Conservation (phyloP, 2,797 vertebrate genomes). For the Gadopsis bispinosus region DNA sequence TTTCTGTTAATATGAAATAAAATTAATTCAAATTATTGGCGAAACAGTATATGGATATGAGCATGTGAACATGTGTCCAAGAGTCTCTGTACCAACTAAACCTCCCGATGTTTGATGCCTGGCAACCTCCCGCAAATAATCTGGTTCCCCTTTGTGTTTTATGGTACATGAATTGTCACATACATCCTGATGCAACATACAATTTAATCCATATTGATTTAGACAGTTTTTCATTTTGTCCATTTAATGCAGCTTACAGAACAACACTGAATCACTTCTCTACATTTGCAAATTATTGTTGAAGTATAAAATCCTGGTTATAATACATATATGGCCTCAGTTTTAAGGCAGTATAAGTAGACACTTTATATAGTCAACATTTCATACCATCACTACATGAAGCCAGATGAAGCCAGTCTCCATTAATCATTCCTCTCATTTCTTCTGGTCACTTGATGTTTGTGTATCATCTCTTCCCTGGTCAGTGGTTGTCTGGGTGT, state of each 20-base stretch:
- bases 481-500: constrained; percentile 25
- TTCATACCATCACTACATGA: not conserved
- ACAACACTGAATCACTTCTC: constrained; percentile 4
- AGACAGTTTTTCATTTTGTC: constrained; percentile 23
- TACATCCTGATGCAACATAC: constrained; percentile 4
- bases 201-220: constrained; percentile 49
- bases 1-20: not conserved
- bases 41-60: not conserved
- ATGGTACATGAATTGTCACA: constrained; percentile 7
- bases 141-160: constrained; percentile 42
- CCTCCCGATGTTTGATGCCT: constrained; percentile 56
- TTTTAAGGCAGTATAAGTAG: not conserved
- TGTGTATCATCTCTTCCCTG: constrained; percentile 2
- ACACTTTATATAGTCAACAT: not conserved
- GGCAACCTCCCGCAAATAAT: constrained; percentile 57
- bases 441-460: constrained; percentile 5
- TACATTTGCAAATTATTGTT: constrained; percentile 26
- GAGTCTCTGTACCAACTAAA: constrained; percentile 56
- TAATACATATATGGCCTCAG: not conserved
- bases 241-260: constrained; percentile 22
- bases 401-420: not conserved
- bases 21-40: not conserved
- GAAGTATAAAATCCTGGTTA: not conserved
- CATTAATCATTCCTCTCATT: constrained; percentile 32
- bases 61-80: constrained; percentile 39